Evolutionary conservation across 2,888 invertebrate genomes (phyloP), one percentile per base, ranked within the genome.

Genomic region (Stenichneumon culpator): DNA sequence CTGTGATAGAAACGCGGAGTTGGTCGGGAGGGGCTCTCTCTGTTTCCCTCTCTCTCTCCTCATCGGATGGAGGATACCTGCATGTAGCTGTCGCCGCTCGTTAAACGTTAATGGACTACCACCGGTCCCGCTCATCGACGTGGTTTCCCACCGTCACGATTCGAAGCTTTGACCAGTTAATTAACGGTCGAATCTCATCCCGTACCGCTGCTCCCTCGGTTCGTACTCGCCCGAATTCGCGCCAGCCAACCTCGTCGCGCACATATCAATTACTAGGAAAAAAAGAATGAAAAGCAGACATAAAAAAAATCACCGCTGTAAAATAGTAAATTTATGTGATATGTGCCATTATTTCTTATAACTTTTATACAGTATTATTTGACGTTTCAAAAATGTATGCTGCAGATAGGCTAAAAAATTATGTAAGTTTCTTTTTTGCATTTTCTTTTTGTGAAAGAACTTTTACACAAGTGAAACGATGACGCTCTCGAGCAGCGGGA

Each of bases 81-180:
- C 57, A 70, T 77, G 70, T 82, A 82, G 82, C 82, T 77, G 82
- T 82, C 75, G 70, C 69, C 75, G 75, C 69, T 82, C 82, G 75
- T 82, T 82, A 82, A 82, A 82, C 82, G 75, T 52, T 82, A 82
- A 82, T 82, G 82, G 82, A 63, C 82, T 60, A 77, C 69, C 63
- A 52, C 16, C 54, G 68, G 16, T 67, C 44, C 82, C 75, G 44
- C 82, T 75, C 82, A 82, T 82, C 82, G 70, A 75, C 52, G 82
- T 63, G 82, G 75, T 82, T 82, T 82, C 70, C 82, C 70, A 65
- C 69, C 70, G 75, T 82, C 75, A 75, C 82, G 75, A 82, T 70
- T 70, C 75, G 67, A 77, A 63, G 82, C 82, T 69, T 75, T 70
- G 52, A 50, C 69, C 75, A 75, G 75, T 82, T 82, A 75, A 82